A percentile compares a stretch with the other conserved stretches of the same genome.
These are phyloP conservation scores for Haliclystus octoradiatus DNA, from an alignment of 30 jellyfish, hydroid and myxozoan species.

Conservation along the genomic window DNA sequence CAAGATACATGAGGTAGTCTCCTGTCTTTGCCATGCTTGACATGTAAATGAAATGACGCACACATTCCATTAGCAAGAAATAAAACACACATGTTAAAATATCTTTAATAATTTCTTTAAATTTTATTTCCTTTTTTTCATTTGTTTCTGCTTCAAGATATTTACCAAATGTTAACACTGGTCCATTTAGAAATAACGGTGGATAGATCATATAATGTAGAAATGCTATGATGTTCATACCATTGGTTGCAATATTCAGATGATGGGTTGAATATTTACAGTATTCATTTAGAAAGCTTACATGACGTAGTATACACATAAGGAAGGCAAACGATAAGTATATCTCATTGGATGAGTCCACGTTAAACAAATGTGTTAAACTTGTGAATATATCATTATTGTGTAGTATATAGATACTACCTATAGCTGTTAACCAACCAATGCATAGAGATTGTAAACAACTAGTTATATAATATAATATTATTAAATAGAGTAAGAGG, in stretches of 20 bases:
- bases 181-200: conserved; percentile 79
- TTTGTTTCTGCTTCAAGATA: conserved; percentile 24
- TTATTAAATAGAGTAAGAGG: neutral
- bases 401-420: neutral
- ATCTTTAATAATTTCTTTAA: conserved; percentile 23
- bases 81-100: conserved; percentile 21
- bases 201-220: conserved; percentile 34
- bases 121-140: conserved; percentile 2
- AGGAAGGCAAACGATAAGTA: neutral
- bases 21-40: conserved; percentile 43
- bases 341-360: too few species aligned
- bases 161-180: conserved; percentile 57
- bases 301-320: neutral
- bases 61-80: conserved; percentile 33
- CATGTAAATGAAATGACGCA: conserved; percentile 47
- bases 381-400: neutral
- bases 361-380: neutral
- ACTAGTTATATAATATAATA: neutral
- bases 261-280: too few species aligned
- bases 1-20: conserved; percentile 27
- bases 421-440: neutral
- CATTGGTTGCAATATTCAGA: too few species aligned
- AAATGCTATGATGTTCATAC: neutral
- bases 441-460: neutral
- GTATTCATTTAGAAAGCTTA: neutral